A percentile compares a stretch with the other conserved stretches of the same genome.
phyloP scores from a whole-genome alignment of 2,113 vertebrate species.

The Gnathonemus echidnorhynchus region DNA sequence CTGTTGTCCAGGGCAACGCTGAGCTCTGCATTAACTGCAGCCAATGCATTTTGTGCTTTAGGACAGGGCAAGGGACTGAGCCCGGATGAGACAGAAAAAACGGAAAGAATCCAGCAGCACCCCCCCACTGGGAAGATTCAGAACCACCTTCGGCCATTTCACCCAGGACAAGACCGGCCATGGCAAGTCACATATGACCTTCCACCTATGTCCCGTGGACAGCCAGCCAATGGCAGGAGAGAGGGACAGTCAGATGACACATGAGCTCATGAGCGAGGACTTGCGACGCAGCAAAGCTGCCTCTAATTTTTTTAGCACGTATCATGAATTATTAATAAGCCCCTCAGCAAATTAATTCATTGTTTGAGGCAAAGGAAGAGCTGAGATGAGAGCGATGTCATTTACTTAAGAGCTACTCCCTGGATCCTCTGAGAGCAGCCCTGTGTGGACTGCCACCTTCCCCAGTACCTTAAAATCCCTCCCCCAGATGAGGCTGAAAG shows the following conservation, averaged over 20 bases:
- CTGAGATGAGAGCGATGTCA: not conserved
- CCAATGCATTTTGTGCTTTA: not conserved
- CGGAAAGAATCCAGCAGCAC: not conserved
- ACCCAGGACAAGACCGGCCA: not conserved
- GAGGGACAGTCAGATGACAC: not conserved
- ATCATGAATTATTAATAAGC: not conserved
- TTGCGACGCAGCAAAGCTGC: not conserved
- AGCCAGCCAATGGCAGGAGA: not conserved
- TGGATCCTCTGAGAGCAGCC: not conserved
- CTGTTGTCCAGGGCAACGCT: not conserved
- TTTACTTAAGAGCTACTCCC: not conserved
- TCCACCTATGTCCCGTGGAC: not conserved
- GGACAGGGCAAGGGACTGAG: not conserved
- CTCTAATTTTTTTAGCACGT: not conserved
- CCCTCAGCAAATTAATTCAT: not conserved
- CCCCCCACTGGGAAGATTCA: not conserved
- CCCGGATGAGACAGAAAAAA: not conserved
- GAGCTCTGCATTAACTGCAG: not conserved
- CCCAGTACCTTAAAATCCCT: not conserved
- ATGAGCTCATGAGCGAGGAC: not conserved
- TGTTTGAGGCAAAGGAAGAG: not conserved
- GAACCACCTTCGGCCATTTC: not conserved
- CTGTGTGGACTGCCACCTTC: not conserved
- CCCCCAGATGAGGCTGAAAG: not conserved
- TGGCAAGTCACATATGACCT: not conserved